Base-by-base conservation (phyloP, 2,797 vertebrate species). In the Typhlichthys eigenmanni region DNA sequence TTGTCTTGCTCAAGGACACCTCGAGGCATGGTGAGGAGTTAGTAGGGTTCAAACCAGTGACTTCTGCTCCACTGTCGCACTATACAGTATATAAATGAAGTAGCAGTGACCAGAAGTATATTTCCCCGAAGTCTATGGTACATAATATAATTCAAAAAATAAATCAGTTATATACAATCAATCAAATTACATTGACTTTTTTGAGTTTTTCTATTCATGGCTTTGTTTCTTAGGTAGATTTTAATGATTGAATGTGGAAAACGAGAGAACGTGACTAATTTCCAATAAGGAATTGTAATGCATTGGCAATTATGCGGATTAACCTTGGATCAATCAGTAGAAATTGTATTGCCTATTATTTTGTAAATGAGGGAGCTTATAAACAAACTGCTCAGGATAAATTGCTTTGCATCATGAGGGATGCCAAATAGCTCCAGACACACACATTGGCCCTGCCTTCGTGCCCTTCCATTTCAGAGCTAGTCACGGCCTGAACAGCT, bases 261-360 rank as follows among this genome's bases (percentile, higher is more conserved):
- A 9, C 1, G 7, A 38, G 7, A 38, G 34, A 38, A 38, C 8
- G 34, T 38, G 34, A 38, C 78, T 78, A 76, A 64, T 78, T 80
- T 77, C 78, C 76, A 77, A 84, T 79, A 56, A 75, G 71, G 66
- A 81, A 78, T 86, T 74, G 62, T 67, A 79, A 85, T 85, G 72
- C 86, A 85, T 81, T 80, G 78, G 64, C 79, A 83, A 87, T 87
- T 83, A 85, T 87, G 82, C 81, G 79, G 76, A 88, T 89, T 85
- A 89, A 87, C 86, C 84, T 70, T 45, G 72, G 82, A 87, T 87
- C 86, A 85, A 81, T 84, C 71, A 69, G 64, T 68, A 55, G 71
- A 81, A 86, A 88, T 84, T 81, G 83, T 84, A 83, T 74, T 78
- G 83, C 85, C 83, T 87, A 83, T 88, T 85, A 85, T 88, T 88